These are phyloP conservation scores for Ormyrus labotus DNA, from an alignment of 2,888 invertebrate species.

Conservation along the genomic window DNA sequence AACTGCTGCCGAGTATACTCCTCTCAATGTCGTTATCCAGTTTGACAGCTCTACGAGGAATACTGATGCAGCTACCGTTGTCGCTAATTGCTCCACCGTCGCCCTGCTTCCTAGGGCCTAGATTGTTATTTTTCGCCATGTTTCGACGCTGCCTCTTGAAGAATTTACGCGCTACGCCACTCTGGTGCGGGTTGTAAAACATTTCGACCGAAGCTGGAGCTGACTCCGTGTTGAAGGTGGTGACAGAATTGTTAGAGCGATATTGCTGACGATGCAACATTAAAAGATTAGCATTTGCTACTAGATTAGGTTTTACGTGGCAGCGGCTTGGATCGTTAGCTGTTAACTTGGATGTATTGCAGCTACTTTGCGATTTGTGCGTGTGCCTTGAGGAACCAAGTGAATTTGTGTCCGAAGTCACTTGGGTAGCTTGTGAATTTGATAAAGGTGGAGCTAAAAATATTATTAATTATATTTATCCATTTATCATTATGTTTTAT, in stretches of 20 bases:
- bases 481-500: too few relatives aligned
- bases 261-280: slow-evolving; percentile 85
- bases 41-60: slow-evolving; percentile 74
- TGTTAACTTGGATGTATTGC: slow-evolving; percentile 81
- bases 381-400: slow-evolving; percentile 79
- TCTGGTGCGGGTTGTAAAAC: slow-evolving; percentile 96
- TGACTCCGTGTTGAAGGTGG: slow-evolving; percentile 79
- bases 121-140: slow-evolving; percentile 83
- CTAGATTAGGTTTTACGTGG: slow-evolving; percentile 61
- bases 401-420: slow-evolving; percentile 72
- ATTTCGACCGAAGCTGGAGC: slow-evolving; percentile 82
- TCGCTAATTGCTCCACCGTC: slow-evolving; percentile 80
- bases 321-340: slow-evolving; percentile 78
- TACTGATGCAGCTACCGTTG: slow-evolving; percentile 76
- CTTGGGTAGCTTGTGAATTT: slow-evolving; percentile 76
- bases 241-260: slow-evolving; percentile 82
- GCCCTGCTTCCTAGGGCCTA: slow-evolving; percentile 81
- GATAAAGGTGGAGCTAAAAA: slow-evolving; percentile 75
- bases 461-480: too few relatives aligned
- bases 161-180: slow-evolving; percentile 93
- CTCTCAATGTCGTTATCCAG: slow-evolving; percentile 69
- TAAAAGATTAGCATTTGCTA: slow-evolving; percentile 83
- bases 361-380: slow-evolving; percentile 81
- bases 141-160: slow-evolving; percentile 90
- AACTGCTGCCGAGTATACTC: slow-evolving; percentile 82